A percentile compares a stretch with the other conserved stretches of the same genome.
Evolutionary conservation across 2,113 vertebrate species (phyloP).

Genomic region (Pluvialis apricaria): DNA sequence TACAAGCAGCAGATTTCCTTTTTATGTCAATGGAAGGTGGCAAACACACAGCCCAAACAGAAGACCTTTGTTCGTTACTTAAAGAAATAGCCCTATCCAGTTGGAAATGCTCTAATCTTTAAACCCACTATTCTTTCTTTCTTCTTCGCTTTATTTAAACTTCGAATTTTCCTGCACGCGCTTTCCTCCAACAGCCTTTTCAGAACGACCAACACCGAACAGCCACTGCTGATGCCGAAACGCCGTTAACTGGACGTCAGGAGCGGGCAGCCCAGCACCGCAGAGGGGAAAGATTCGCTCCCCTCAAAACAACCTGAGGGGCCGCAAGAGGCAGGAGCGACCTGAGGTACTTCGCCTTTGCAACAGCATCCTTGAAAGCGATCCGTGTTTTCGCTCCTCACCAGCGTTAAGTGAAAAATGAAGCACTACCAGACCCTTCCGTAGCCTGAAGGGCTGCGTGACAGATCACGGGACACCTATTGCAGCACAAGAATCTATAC

Average conservation of each 20-base stretch:
- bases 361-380: fast-evolving
- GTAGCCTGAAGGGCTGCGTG: background rate
- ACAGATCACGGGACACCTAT: fast-evolving
- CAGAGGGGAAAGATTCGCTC: background rate
- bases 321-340: fast-evolving
- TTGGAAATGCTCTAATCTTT: fast-evolving
- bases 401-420: background rate
- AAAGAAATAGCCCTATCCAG: background rate
- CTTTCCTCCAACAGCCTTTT: background rate
- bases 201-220: fast-evolving
- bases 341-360: background rate
- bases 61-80: background rate
- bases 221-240: background rate
- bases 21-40: fast-evolving
- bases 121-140: too few species aligned
- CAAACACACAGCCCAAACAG: fast-evolving
- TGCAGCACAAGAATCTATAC: background rate
- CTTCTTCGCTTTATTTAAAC: background rate
- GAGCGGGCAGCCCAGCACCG: fast-evolving
- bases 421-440: background rate
- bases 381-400: background rate
- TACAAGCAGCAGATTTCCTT: background rate
- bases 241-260: fast-evolving
- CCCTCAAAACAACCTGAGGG: background rate
- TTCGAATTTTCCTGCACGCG: fast-evolving